Percentiles rank a stretch among this genome's conserved stretches.
Conservation (phyloP, 2,113 vertebrate species). For the Verasper variegatus region DNA sequence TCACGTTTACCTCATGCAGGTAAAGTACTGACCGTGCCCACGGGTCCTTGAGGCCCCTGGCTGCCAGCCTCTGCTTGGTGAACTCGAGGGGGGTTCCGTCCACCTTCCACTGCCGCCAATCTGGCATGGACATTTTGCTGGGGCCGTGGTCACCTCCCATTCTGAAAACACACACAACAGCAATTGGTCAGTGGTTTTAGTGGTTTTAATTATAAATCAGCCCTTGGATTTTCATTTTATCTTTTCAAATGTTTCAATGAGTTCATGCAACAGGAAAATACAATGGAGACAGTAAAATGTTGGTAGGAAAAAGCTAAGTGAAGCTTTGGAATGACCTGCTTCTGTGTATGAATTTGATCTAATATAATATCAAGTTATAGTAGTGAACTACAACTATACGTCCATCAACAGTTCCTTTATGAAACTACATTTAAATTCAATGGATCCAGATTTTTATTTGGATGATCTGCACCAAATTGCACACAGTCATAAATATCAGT, state of each 20-base stretch:
- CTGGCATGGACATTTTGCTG: conserved; percentile 87
- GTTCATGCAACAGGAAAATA: no score
- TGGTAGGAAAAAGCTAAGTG: no score
- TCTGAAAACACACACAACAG: conserved; percentile 35
- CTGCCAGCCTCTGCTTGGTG: conserved; percentile 86
- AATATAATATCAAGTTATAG: no score
- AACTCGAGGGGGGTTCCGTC: conserved; percentile 91
- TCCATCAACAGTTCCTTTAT: not conserved
- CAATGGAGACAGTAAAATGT: no score
- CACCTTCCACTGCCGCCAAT: conserved; percentile 90
- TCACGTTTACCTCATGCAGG: not conserved
- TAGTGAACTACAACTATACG: no score
- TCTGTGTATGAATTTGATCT: no score
- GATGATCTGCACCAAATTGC: no score
- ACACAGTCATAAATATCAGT: no score
- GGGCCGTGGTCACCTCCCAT: conserved; percentile 87
- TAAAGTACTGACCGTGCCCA: conserved; percentile 88
- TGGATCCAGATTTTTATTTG: no score
- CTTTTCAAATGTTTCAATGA: no score
- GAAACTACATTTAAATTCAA: no score
- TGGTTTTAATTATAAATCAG: not conserved
- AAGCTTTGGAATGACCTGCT: no score
- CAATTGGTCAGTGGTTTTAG: not conserved
- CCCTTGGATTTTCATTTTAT: not conserved
- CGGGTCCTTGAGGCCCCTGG: conserved; percentile 88